A percentile compares a stretch with the other conserved stretches of the same genome.
Evolutionary conservation across 2,113 vertebrate species (phyloP).

Genomic region (Nematolebias whitei): DNA sequence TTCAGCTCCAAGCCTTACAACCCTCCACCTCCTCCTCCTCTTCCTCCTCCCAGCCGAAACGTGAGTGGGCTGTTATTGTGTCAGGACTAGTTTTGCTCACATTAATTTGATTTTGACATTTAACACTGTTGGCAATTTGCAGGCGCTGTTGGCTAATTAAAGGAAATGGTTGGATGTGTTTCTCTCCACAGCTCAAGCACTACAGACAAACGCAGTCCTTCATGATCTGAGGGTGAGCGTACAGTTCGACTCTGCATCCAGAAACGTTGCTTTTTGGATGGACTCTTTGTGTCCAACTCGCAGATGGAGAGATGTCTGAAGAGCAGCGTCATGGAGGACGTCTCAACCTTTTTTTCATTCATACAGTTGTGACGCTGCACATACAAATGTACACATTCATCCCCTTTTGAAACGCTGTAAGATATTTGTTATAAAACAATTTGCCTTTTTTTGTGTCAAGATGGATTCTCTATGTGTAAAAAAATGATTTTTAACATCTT

Average conservation of each 20-base stretch:
- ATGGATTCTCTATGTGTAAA: conserved; percentile 6
- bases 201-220: conserved; percentile 97
- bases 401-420: conserved; percentile 8
- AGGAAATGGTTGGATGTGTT: conserved; percentile 41
- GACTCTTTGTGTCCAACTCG: too few species aligned
- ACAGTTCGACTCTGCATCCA: neutral
- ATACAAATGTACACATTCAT: neutral
- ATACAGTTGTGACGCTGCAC: neutral
- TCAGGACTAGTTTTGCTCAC: conserved; percentile 26
- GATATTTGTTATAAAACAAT: conserved; percentile 1
- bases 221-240: conserved; percentile 83
- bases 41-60: conserved; percentile 65
- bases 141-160: conserved; percentile 40
- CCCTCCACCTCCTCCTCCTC: conserved; percentile 51
- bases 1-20: conserved; percentile 62
- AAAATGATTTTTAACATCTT: neutral
- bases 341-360: neutral
- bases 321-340: conserved; percentile 3
- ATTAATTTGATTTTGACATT: conserved; percentile 14
- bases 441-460: neutral
- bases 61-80: conserved; percentile 69
- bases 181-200: conserved; percentile 77
- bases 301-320: neutral
- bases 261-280: neutral
- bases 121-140: conserved; percentile 26